A percentile compares a stretch with the other conserved stretches of the same genome.
phyloP scores from a whole-genome alignment of 2,797 vertebrate species.

The Brotula barbata region DNA sequence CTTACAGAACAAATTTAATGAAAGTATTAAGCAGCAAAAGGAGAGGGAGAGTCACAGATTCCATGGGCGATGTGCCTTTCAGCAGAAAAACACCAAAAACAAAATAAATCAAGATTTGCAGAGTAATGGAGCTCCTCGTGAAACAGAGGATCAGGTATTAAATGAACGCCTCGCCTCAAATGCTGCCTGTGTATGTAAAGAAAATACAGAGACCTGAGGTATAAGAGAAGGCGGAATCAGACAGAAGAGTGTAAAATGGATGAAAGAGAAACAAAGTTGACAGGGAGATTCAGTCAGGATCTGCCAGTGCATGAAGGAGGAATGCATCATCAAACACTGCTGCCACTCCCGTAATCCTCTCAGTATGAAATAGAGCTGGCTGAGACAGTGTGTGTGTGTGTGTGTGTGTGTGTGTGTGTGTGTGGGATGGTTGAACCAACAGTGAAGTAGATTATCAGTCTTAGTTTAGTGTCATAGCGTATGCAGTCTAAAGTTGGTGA shows the following conservation, averaged over 20 bases:
- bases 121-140: not conserved
- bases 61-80: too few relatives aligned
- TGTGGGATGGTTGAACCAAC: not conserved
- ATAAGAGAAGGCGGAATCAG: not conserved
- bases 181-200: not conserved
- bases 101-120: too few relatives aligned
- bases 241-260: not conserved
- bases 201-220: not conserved
- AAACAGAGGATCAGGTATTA: not conserved
- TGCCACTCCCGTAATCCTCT: slow-evolving; percentile 35
- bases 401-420: slow-evolving; percentile 17
- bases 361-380: slow-evolving; percentile 27
- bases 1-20: not conserved
- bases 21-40: not conserved
- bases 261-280: slow-evolving; percentile 1
- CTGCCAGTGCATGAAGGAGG: not conserved
- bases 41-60: too few relatives aligned
- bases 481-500: slow-evolving; percentile 33
- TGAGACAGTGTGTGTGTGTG: slow-evolving; percentile 4
- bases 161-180: not conserved
- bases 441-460: slow-evolving; percentile 31
- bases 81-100: too few relatives aligned
- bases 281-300: slow-evolving; percentile 15
- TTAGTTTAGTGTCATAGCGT: slow-evolving; percentile 25
- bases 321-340: slow-evolving; percentile 13